These are phyloP conservation scores for Cheumatopsyche charites DNA, from an alignment of 1,140 invertebrate genomes.

Conservation along the genomic window DNA sequence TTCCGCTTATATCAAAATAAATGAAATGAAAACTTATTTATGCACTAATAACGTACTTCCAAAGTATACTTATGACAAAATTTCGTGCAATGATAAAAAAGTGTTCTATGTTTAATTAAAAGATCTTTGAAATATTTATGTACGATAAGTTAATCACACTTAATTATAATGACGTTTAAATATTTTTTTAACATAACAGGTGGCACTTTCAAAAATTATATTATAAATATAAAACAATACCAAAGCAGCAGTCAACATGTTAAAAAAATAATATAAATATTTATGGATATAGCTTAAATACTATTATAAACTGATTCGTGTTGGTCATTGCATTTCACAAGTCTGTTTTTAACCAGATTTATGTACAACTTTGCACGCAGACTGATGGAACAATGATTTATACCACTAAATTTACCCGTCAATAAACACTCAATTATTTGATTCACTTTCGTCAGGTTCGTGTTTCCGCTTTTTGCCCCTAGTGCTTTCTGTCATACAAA, in stretches of 20 bases:
- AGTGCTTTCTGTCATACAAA: conserved; percentile 55
- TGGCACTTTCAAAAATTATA: conserved; percentile 44
- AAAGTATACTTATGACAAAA: neutral
- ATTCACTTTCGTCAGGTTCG: conserved; percentile 50
- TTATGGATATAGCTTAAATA: neutral
- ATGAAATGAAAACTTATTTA: too few species aligned
- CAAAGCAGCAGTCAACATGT: conserved; percentile 44
- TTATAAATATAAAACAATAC: conserved; percentile 46
- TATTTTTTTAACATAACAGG: conserved; percentile 46
- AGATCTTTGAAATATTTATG: conserved; percentile 1
- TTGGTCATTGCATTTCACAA: conserved; percentile 41
- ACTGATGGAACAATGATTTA: conserved; percentile 46
- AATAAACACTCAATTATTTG: conserved; percentile 57
- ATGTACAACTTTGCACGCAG: conserved; percentile 43
- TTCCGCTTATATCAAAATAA: neutral
- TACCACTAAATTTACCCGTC: conserved; percentile 36
- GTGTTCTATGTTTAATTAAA: neutral
- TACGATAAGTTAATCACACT: conserved; percentile 13
- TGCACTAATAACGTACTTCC: neutral
- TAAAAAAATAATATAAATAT: conserved; percentile 42
- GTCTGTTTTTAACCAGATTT: conserved; percentile 27
- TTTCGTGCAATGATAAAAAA: conserved; percentile 15
- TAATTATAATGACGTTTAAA: conserved; percentile 44
- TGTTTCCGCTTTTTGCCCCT: conserved; percentile 63
- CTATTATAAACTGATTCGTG: conserved; percentile 12